phyloP scores from a whole-genome alignment of 2,888 invertebrate species.

The Lordiphosa andalusiaca region DNA sequence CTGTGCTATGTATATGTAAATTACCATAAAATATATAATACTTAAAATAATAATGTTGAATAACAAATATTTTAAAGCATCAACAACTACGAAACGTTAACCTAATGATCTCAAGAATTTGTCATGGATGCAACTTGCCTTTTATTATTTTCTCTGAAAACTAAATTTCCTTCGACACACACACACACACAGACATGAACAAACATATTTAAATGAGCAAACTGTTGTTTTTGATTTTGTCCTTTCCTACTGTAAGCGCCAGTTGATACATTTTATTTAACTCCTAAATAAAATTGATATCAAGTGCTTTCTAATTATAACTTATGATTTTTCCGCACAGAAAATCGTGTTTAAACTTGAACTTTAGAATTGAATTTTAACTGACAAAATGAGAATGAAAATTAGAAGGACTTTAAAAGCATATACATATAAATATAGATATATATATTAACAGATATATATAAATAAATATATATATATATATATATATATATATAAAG shows the following conservation, averaged over 20 bases:
- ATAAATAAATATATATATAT: slow-evolving; percentile 29
- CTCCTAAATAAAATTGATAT: slow-evolving; percentile 15
- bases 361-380: slow-evolving; percentile 60
- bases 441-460: slow-evolving; percentile 44
- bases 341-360: slow-evolving; percentile 36
- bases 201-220: slow-evolving; percentile 11
- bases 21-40: slow-evolving; percentile 29
- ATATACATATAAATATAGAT: slow-evolving; percentile 48
- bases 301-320: slow-evolving; percentile 46
- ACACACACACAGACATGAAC: no score
- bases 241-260: slow-evolving; percentile 10
- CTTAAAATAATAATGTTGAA: slow-evolving; percentile 8
- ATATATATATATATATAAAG: slow-evolving; percentile 14
- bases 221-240: slow-evolving; percentile 17
- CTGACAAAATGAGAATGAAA: slow-evolving; percentile 42
- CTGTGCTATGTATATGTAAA: slow-evolving; percentile 25
- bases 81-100: slow-evolving; percentile 18
- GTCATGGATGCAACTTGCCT: slow-evolving; percentile 23
- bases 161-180: no score
- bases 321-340: slow-evolving; percentile 34
- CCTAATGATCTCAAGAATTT: slow-evolving; percentile 65
- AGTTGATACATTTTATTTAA: slow-evolving; percentile 17
- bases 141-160: slow-evolving; percentile 15
- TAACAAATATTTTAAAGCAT: slow-evolving; percentile 26
- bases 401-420: slow-evolving; percentile 60